Percentiles rank a stretch among this genome's conserved stretches.
Evolutionary conservation across 2,113 vertebrate species (phyloP).

Genomic region (rabbit (Oryctolagus cuniculus)): mOryCun1.1 NC_091432.1:176311501-176312000

Average conservation of each 20-base stretch:
- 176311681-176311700: slow-evolving; percentile 64
- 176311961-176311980: not conserved
- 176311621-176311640: not conserved
- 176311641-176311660: slow-evolving; percentile 55
- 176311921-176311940: not conserved
- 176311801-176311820: slow-evolving; percentile 59
- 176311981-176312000: slow-evolving; percentile 36
- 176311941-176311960: slow-evolving; percentile 26
- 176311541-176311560: no score
- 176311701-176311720: slow-evolving; percentile 64
- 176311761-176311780: slow-evolving; percentile 76
- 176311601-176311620: not conserved
- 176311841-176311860: slow-evolving; percentile 3
- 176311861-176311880: slow-evolving; percentile 41
- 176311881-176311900: slow-evolving; percentile 49
- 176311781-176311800: slow-evolving; percentile 58
- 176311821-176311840: not conserved
- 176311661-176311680: slow-evolving; percentile 54
- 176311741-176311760: slow-evolving; percentile 67
- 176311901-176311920: slow-evolving; percentile 15
- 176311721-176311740: slow-evolving; percentile 71
- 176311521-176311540: no score
- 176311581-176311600: not conserved
- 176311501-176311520: no score
- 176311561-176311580: no score